Evolutionary conservation across 2,797 vertebrate species (phyloP).

Genomic region (Manis pentadactyla): DNA sequence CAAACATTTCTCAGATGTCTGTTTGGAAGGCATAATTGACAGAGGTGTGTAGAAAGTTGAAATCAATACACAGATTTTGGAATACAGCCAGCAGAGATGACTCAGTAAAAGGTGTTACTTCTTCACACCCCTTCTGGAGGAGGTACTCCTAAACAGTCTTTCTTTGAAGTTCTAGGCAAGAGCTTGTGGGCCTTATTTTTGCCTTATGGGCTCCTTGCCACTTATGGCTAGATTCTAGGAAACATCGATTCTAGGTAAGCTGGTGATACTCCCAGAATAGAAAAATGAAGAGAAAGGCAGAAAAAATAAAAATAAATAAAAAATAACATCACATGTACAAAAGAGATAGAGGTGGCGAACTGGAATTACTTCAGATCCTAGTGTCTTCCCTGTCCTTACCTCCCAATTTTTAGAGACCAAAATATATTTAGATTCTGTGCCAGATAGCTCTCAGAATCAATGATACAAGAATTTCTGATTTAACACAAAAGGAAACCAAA

Average conservation of each 20-base stretch:
- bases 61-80: not conserved
- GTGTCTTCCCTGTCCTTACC: not conserved
- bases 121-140: not conserved
- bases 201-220: rapidly evolving
- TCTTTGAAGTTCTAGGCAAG: not conserved
- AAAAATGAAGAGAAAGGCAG: not conserved
- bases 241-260: not conserved
- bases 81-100: not conserved
- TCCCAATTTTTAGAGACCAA: not conserved
- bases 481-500: not conserved
- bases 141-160: not conserved
- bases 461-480: not conserved
- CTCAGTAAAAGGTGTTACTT: not conserved
- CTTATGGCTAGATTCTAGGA: not conserved
- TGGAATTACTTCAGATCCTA: not conserved
- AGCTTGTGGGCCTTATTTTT: not conserved
- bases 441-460: not conserved
- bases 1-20: not conserved
- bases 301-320: not conserved
- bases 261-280: not conserved
- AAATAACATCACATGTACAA: not conserved
- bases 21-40: not conserved
- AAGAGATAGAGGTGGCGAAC: not conserved
- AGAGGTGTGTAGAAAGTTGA: not conserved
- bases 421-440: not conserved